Conservation (phyloP, 1,140 invertebrate genomes). For the Bombus pyrosoma region DNA sequence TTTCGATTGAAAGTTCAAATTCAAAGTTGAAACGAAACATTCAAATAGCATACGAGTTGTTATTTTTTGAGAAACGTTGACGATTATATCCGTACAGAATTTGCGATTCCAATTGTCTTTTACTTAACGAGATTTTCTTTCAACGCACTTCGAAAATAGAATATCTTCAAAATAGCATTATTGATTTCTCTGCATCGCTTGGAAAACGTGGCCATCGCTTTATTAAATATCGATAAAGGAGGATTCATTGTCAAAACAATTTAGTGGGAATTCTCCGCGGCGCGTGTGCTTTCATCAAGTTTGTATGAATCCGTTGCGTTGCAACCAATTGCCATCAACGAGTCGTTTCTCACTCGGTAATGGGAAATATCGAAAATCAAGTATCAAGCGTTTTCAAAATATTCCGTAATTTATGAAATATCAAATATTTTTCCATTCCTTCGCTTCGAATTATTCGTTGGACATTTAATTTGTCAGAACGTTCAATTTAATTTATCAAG, state of each 20-base stretch:
- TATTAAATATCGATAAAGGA: slow-evolving; percentile 36
- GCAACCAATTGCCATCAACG: slow-evolving; percentile 12
- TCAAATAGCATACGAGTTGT: not conserved
- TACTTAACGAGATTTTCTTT: not conserved
- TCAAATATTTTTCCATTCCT: not conserved
- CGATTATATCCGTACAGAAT: not conserved
- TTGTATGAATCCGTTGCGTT: slow-evolving; percentile 16
- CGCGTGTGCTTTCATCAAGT: slow-evolving; percentile 19
- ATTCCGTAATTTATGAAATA: not conserved
- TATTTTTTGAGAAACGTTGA: not conserved
- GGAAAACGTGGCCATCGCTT: not conserved
- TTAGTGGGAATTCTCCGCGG: slow-evolving; percentile 2
- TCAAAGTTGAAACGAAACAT: not conserved
- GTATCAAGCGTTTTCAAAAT: slow-evolving; percentile 14
- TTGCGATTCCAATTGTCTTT: not conserved
- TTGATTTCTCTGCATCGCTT: not conserved
- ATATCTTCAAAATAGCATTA: not conserved
- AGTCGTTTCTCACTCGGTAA: slow-evolving; percentile 21
- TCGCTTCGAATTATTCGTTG: not conserved
- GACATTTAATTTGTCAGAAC: not conserved
- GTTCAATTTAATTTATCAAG: not conserved
- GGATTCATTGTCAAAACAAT: slow-evolving; percentile 33
- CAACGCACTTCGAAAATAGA: not conserved
- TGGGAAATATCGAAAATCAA: slow-evolving; percentile 12
- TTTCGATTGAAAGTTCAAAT: not conserved